Base-by-base conservation (phyloP, 35 echinoderm and acorn worm species). In the Ptychodera flava region DNA sequence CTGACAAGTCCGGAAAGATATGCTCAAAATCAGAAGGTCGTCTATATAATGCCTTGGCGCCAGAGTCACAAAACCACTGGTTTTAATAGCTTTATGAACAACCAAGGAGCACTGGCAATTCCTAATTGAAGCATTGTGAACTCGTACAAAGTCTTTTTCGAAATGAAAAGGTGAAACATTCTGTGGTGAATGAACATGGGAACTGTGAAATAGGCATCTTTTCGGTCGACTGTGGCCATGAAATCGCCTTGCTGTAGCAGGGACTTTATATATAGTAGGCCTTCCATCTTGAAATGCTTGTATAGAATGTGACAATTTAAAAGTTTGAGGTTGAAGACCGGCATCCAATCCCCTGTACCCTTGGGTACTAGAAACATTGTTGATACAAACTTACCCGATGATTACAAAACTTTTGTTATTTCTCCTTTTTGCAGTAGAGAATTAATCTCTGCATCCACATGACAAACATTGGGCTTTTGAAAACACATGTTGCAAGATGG, bases 241-340 rank as follows among this genome's bases (percentile, higher is more conserved):
- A 12, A 64, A 22, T 64, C 45, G 45, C 22, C 22, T 22, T 64
- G 45, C 6, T 22, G 22, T 64, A 64, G 45, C 22, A 64, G 45
- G 22, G 45, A 12, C 22, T 64, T 64, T 22, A 64, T 22, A 64
- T 64, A 64, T n/a, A n/a, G n/a, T n/a, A 64, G 6, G 6, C 45
- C 45, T 64, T 85, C 76, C 64, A 90, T 85, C 34, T 90, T 90
- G 83, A 90, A 90, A 64, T 90, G 82, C 16, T 28, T 6, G 45
- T 64, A 64, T 6, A 12, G 45, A 64, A 64, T 64, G 45, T 12
- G 22, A 6, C 45, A 22, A 64, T 64, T 64, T 22, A 64, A 22
- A 12, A 22, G 45, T 64, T 64, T 64, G 45, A 64, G 45, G 6
- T 64, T 64, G 45, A 64, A 64, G 22, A 64, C 45, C 22, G 45